Evolutionary conservation across 2,797 vertebrate genomes (phyloP).

Genomic region (Macropodus opercularis): DNA sequence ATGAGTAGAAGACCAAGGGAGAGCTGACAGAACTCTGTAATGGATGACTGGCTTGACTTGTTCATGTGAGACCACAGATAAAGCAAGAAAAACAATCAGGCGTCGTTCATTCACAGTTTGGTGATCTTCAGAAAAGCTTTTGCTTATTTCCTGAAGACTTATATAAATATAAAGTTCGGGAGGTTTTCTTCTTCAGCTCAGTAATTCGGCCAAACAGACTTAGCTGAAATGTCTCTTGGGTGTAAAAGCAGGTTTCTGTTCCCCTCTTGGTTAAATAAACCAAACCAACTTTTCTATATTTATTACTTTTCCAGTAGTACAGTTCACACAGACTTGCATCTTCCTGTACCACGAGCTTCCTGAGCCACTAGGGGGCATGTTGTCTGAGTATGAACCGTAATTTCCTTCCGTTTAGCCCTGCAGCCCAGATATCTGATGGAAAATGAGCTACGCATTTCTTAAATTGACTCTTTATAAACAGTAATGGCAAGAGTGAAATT

Average conservation of each 20-base stretch:
- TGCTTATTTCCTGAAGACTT: not conserved
- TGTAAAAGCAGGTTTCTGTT: constrained; percentile 11
- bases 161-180: not conserved
- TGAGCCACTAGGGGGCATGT: not conserved
- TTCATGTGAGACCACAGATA: constrained; percentile 30
- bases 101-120: not conserved
- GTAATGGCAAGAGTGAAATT: not conserved
- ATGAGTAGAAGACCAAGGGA: not conserved
- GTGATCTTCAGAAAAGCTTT: not conserved
- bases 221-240: constrained; percentile 6
- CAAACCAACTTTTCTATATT: no score
- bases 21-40: constrained; percentile 21
- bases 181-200: not conserved
- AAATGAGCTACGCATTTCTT: not conserved
- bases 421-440: not conserved
- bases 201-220: not conserved
- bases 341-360: not conserved
- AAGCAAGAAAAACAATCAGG: no score
- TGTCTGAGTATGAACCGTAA: not conserved
- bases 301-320: no score
- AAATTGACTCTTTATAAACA: not conserved
- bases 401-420: not conserved
- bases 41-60: constrained; percentile 27
- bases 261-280: not conserved
- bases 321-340: not conserved